Base-by-base conservation (phyloP, 2,888 invertebrate species). In the Caenorhabditis uteleia region DNA sequence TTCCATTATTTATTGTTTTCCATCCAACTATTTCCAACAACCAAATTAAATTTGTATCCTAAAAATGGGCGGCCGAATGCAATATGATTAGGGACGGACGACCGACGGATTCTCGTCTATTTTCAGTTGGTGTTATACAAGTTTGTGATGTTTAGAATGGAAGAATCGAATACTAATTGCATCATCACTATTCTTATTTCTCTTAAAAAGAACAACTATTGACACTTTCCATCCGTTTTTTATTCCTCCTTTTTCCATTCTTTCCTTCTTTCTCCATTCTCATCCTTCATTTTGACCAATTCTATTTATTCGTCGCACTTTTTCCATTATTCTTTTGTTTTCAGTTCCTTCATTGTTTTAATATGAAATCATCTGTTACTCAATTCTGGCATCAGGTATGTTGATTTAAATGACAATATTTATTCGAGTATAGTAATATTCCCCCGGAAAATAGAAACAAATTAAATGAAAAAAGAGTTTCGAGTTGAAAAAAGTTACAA, bases 351-450 rank as follows among this genome's bases (percentile, higher is more conserved):
- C 16, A 27, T 14, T 16, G 14, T 21, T 43, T 43, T 10, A 12
- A n/a, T 34, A 70, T 70, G 70, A 67, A 61, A 51, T 62, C 67
- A 7, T 70, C 70, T 12, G 53, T 67, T 26, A 70, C 67, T n/a
- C 66, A 70, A 36, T 48, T 67, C 39, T 58, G 59, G 49, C 45
- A 60, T 47, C 70, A 70, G 67, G 70, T 70, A 23, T 25, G 62
- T 70, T 14, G 6, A 38, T 20, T 48, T n/a, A 7, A 12, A 14
- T 38, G 8, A 5, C n/a, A 14, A 42, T 39, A 21, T 16, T 26
- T 31, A 39, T 18, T 31, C n/a, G n/a, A n/a, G n/a, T n/a, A n/a
- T n/a, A n/a, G n/a, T n/a, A n/a, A n/a, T n/a, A n/a, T n/a, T n/a
- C n/a, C n/a, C n/a, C n/a, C n/a, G n/a, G n/a, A n/a, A n/a, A n/a